Conservation (phyloP, 2,888 invertebrate genomes). For the Noctua fimbriata region DNA sequence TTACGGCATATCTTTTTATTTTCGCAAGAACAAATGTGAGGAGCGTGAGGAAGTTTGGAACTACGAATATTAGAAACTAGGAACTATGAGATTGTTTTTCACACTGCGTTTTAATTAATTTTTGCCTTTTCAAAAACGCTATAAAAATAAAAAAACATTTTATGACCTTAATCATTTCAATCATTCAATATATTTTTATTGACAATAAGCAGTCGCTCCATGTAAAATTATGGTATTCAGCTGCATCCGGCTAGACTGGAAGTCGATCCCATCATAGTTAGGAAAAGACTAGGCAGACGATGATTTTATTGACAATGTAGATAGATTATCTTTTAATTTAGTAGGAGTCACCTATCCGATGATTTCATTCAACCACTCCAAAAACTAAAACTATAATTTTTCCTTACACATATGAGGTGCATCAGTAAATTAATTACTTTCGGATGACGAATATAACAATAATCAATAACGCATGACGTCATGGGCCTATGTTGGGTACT, state of each 20-base stretch:
- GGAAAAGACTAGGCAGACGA: background rate
- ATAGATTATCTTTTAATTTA: background rate
- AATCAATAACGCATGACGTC: conserved; percentile 68
- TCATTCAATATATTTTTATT: background rate
- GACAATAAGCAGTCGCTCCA: too few relatives aligned
- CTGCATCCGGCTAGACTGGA: background rate
- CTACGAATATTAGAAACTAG: background rate
- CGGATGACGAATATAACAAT: conserved; percentile 62
- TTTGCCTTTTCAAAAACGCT: background rate
- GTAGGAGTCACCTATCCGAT: background rate
- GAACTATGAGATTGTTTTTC: background rate
- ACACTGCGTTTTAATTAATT: background rate
- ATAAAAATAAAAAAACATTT: background rate
- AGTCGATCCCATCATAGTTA: background rate
- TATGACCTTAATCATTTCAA: background rate
- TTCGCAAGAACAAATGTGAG: background rate
- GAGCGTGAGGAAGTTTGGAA: conserved; percentile 5
- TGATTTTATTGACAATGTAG: background rate
- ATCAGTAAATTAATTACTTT: conserved; percentile 45
- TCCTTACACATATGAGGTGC: conserved; percentile 28
- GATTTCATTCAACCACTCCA: conserved; percentile 15
- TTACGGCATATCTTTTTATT: background rate
- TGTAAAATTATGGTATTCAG: background rate
- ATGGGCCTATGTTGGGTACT: conserved; percentile 63
- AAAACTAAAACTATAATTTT: conserved; percentile 22